Evolutionary conservation across 2,113 vertebrate genomes (phyloP), one percentile per base, ranked within the genome.

Genomic region (Epinephelus lanceolatus): DNA sequence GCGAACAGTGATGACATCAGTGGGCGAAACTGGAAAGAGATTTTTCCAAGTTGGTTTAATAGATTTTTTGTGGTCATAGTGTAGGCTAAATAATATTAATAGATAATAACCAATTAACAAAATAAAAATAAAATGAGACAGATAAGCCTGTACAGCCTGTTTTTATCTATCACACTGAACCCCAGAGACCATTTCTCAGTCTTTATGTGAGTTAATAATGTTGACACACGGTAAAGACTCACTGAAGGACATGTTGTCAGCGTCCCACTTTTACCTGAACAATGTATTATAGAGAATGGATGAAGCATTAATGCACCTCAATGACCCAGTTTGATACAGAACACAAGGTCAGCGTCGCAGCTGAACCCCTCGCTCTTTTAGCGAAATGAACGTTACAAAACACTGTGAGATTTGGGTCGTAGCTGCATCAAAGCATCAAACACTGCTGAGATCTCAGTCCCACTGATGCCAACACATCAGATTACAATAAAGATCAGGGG

Each of bases 321-420:
- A 2, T 71, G 87, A 81, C 76, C 76, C 78, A 53, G 47, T 78
- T 79, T 47, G 9, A 40, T 21, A 3, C 19, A 65, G 62, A 73
- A 56, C 67, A 57, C 14, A 4, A 42, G 67, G 66, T 71, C 37
- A 6, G 7, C 2, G 42, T 45, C 12, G 4, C 42, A 1, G 70
- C 30, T 60, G 21, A 68, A 52, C 55, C 30, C 1, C 14, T 2
- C 1, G 37, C 78, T 56, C 86, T 72, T 69, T 86, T 47, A 81
- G 49, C 12, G 11, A 76, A 78, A 90, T 88, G 73, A 85, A 71
- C 3, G 11, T 89, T 81, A 86, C 10, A 33, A 63, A 89, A 76
- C 76, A 1, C 27, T 0, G 11, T 3, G 60, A 55, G 37, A 88
- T 85, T 88, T 67, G 70, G 76, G 86, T 85, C 76, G 71, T 73